These are phyloP conservation scores for Mercenaria mercenaria DNA, from an alignment of 1,140 invertebrate genomes.

Conservation along the genomic window DNA sequence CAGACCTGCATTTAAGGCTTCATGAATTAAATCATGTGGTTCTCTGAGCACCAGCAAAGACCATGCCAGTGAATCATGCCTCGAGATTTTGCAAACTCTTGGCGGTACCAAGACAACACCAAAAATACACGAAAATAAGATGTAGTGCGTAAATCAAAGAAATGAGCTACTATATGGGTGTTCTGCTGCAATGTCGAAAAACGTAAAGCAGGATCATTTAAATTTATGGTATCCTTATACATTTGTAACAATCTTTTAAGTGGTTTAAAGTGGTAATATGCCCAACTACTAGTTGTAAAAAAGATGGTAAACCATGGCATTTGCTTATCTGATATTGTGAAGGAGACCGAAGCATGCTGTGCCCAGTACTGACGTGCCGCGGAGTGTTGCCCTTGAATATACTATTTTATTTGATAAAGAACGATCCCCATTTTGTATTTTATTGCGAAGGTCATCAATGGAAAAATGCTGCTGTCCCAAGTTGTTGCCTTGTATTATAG, in stretches of 20 bases:
- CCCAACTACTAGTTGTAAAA: too few species aligned
- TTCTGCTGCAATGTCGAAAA: neutral
- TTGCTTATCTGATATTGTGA: too few species aligned
- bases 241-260: too few species aligned
- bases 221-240: too few species aligned
- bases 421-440: neutral
- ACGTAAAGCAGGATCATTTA: too few species aligned
- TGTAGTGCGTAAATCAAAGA: neutral
- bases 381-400: neutral
- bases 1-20: constrained; percentile 3
- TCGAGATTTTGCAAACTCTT: constrained; percentile 47
- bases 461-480: neutral
- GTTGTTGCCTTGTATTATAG: constrained; percentile 14
- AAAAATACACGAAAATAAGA: neutral
- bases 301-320: too few species aligned
- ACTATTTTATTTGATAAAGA: neutral
- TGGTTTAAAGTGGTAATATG: too few species aligned
- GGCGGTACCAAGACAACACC: neutral
- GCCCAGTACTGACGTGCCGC: constrained; percentile 2
- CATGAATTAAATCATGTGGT: constrained; percentile 25
- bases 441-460: neutral
- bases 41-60: constrained; percentile 25
- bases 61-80: constrained; percentile 38
- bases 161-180: neutral
- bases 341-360: too few species aligned